Percentiles rank a stretch among this genome's conserved stretches.
These are phyloP conservation scores for Callithrix jacchus DNA, from an alignment of 2,113 vertebrate genomes.

Conservation along the genomic window DNA sequence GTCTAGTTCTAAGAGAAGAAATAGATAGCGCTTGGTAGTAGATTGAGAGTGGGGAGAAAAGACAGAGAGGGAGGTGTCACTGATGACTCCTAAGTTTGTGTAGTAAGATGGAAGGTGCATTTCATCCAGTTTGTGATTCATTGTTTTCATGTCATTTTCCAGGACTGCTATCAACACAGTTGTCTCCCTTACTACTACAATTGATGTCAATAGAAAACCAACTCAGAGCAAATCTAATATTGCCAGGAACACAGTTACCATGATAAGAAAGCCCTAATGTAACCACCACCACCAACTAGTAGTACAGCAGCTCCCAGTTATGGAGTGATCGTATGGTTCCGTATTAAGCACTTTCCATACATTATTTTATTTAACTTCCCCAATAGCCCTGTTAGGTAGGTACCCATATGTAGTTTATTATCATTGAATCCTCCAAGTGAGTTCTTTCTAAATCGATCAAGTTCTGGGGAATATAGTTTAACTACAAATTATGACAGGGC, in stretches of 20 bases:
- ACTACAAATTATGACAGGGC: neutral
- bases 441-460: constrained; percentile 43
- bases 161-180: neutral
- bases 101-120: neutral
- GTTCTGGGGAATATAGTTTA: neutral
- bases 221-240: constrained; percentile 21
- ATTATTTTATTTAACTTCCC: constrained; percentile 14
- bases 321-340: neutral
- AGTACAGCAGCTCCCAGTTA: neutral
- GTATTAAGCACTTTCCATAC: neutral
- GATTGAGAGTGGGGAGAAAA: neutral
- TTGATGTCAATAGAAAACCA: constrained; percentile 1
- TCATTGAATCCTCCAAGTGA: neutral
- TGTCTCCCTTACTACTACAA: neutral
- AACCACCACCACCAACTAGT: neutral
- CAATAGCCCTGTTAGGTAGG: neutral
- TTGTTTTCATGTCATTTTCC: constrained; percentile 50
- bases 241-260: neutral
- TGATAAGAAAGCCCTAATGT: constrained; percentile 10
- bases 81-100: neutral
- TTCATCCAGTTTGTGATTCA: constrained; percentile 41
- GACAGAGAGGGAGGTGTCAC: neutral
- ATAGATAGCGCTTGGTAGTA: neutral
- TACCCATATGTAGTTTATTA: constrained; percentile 7
- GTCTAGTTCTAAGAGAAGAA: constrained; percentile 4